These are phyloP conservation scores for Eptesicus fuscus DNA, from an alignment of 2,113 vertebrate species.

Conservation along the genomic window DNA sequence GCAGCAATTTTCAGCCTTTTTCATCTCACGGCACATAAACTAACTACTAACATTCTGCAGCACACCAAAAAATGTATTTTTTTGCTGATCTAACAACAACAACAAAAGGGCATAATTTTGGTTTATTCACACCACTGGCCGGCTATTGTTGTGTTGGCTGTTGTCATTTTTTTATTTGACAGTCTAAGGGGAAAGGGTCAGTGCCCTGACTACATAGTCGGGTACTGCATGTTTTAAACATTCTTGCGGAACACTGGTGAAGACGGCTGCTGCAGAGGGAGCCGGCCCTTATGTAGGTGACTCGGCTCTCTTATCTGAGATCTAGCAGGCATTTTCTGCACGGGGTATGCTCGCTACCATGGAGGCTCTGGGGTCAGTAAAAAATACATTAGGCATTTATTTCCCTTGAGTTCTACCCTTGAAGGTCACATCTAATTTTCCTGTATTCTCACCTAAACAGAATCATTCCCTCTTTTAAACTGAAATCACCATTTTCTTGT, in stretches of 20 bases:
- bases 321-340: neutral
- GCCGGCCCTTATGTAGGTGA: neutral
- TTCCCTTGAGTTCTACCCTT: conserved; percentile 35
- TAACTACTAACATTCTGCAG: neutral
- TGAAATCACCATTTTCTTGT: conserved; percentile 58
- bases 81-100: neutral
- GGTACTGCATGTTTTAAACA: neutral
- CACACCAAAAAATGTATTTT: neutral
- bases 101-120: neutral
- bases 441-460: conserved; percentile 44
- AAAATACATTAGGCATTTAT: conserved; percentile 47
- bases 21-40: neutral
- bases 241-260: neutral
- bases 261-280: neutral
- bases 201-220: neutral
- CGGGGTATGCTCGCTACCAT: neutral
- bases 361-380: conserved; percentile 39
- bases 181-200: neutral
- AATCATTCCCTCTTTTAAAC: conserved; percentile 47
- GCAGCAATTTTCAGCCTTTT: neutral
- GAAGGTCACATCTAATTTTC: conserved; percentile 45
- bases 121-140: neutral
- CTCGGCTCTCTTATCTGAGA: neutral
- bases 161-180: neutral
- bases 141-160: neutral